Percentiles rank a stretch among this genome's conserved stretches.
These are phyloP conservation scores for Bombus impatiens DNA, from an alignment of 1,140 invertebrate species.

Conservation along the genomic window DNA sequence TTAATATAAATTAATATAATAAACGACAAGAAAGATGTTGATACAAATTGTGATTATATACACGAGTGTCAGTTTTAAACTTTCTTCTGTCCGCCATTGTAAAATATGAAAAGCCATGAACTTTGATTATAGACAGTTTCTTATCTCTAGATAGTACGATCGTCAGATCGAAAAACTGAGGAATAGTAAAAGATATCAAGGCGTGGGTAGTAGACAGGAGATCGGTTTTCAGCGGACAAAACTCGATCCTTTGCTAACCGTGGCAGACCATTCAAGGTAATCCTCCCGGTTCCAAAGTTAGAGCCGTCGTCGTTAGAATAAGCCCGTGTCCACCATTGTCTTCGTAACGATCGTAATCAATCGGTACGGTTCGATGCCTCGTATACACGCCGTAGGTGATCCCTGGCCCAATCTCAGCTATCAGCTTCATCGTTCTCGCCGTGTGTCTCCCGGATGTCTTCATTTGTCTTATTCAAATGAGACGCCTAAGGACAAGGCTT, in stretches of 20 bases:
- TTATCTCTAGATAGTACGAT: constrained; percentile 8
- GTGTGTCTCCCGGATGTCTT: constrained; percentile 69
- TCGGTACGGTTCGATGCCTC: constrained; percentile 68
- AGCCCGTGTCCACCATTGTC: constrained; percentile 73
- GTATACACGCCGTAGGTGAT: constrained; percentile 61
- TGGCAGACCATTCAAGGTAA: constrained; percentile 56
- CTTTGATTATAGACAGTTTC: not conserved
- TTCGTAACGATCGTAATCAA: constrained; percentile 77
- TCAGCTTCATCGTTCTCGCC: constrained; percentile 62
- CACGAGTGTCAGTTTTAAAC: no score
- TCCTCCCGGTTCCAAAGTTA: constrained; percentile 59
- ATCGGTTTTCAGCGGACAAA: constrained; percentile 69
- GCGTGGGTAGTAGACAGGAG: constrained; percentile 63
- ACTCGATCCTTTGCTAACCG: constrained; percentile 63
- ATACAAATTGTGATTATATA: no score
- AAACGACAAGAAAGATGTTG: no score
- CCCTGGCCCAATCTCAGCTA: constrained; percentile 57
- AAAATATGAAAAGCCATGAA: constrained; percentile 70
- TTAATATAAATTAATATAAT: no score
- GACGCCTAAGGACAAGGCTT: constrained; percentile 33
- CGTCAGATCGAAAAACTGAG: constrained; percentile 43
- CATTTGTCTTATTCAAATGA: constrained; percentile 79
- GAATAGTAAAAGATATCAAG: constrained; percentile 37
- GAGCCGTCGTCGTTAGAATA: constrained; percentile 67
- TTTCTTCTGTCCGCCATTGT: no score